phyloP scores from a whole-genome alignment of 2,113 vertebrate genomes.

The Tragulus kanchil region DNA sequence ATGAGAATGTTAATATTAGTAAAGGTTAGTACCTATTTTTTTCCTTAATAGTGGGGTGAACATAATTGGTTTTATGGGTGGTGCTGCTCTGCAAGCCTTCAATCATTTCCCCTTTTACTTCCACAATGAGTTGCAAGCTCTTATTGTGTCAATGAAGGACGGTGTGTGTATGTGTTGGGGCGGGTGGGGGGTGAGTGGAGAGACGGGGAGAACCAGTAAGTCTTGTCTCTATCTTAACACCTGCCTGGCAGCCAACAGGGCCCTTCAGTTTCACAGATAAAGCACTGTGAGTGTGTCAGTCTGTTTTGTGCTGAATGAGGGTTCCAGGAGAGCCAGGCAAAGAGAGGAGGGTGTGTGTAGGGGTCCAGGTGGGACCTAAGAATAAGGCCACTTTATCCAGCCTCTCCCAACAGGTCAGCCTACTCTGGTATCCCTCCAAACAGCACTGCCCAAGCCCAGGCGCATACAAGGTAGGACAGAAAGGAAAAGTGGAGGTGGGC shows the following conservation, averaged over 20 bases:
- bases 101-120: background rate
- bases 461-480: background rate
- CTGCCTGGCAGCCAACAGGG: background rate
- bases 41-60: background rate
- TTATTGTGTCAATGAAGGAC: background rate
- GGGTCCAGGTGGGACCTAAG: background rate
- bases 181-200: background rate
- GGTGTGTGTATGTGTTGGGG: background rate
- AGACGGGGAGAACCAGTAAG: background rate
- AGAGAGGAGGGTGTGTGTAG: too few species aligned
- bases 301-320: background rate
- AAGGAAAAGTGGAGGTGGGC: background rate
- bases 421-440: background rate
- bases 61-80: background rate
- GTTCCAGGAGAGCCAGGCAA: background rate
- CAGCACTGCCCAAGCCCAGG: background rate
- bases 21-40: background rate
- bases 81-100: background rate
- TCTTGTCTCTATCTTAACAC: background rate
- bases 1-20: background rate
- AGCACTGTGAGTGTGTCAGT: background rate
- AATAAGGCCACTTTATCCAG: background rate
- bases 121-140: background rate
- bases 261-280: background rate
- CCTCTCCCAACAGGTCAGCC: background rate